Evolutionary conservation across 2,797 vertebrate genomes (phyloP).

Genomic region (Sebastes iracundus): DNA sequence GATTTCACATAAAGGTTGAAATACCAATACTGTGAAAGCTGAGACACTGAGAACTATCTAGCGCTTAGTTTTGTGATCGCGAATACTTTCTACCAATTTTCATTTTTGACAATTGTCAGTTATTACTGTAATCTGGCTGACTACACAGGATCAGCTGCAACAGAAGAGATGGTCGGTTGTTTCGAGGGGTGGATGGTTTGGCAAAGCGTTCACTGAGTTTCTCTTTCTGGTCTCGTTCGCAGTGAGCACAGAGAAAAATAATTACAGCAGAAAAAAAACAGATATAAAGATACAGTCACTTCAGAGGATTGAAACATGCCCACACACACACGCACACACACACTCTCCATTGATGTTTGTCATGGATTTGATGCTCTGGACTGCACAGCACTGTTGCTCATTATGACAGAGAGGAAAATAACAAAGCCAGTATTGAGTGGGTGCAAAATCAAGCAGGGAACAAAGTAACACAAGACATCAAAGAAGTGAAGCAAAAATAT

Average conservation of each 20-base stretch:
- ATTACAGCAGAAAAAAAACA: constrained; percentile 15
- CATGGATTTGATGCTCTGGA: constrained; percentile 47
- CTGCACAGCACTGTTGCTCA: constrained; percentile 46
- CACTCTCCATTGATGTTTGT: constrained; percentile 56
- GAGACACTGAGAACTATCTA: constrained; percentile 1
- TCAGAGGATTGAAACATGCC: constrained; percentile 44
- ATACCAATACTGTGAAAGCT: constrained; percentile 4
- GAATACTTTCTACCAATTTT: constrained; percentile 9
- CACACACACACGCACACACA: constrained; percentile 16
- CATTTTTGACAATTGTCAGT: constrained; percentile 1
- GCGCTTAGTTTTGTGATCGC: not conserved
- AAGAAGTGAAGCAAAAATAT: constrained; percentile 21
- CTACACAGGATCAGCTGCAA: not conserved
- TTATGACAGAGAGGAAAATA: constrained; percentile 54
- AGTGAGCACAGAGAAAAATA: constrained; percentile 29
- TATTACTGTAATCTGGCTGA: constrained; percentile 7
- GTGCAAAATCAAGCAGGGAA: constrained; percentile 45
- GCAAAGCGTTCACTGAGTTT: not conserved
- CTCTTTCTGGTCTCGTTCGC: constrained; percentile 15
- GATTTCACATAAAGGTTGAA: constrained; percentile 29
- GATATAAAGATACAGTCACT: constrained; percentile 14
- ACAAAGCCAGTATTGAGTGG: constrained; percentile 45
- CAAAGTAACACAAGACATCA: constrained; percentile 46
- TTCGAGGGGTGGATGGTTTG: constrained; percentile 1
- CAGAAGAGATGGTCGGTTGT: not conserved